phyloP scores from a whole-genome alignment of 2,113 vertebrate genomes.

The Hippolais icterina region DNA sequence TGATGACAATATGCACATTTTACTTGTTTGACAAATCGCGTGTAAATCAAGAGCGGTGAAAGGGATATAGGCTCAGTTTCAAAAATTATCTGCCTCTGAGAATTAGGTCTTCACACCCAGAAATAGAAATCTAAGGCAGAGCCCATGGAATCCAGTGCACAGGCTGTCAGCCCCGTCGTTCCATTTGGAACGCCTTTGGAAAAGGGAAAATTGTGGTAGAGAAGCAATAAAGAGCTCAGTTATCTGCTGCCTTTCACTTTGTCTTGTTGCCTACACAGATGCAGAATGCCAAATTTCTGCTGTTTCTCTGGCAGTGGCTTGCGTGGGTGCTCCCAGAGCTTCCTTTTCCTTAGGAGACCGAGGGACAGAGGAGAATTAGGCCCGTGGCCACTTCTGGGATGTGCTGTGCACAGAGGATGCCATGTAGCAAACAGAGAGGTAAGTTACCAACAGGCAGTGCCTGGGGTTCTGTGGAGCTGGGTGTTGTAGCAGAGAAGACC shows the following conservation, averaged over 20 bases:
- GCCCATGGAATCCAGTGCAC: background rate
- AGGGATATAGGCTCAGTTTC: background rate
- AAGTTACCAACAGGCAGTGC: background rate
- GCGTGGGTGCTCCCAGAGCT: background rate
- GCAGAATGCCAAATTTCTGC: constrained; percentile 45
- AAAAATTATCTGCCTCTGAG: constrained; percentile 37
- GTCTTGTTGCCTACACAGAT: constrained; percentile 53
- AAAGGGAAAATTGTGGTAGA: background rate
- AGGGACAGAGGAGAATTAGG: background rate
- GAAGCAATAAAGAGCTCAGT: constrained; percentile 39
- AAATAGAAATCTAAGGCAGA: constrained; percentile 43
- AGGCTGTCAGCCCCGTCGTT: background rate
- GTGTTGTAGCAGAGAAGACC: background rate
- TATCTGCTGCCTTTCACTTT: constrained; percentile 28
- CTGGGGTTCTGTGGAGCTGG: background rate
- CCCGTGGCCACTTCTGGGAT: background rate
- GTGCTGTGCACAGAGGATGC: background rate
- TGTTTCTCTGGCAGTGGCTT: background rate
- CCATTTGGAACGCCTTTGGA: constrained; percentile 41
- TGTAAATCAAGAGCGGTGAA: constrained; percentile 17
- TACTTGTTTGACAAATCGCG: background rate
- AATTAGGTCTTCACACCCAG: constrained; percentile 28
- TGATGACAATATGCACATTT: background rate
- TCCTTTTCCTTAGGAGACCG: background rate
- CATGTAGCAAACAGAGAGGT: background rate